These are phyloP conservation scores for Catharus fuscescens DNA, from an alignment of 2,113 vertebrate genomes.

Conservation along the genomic window DNA sequence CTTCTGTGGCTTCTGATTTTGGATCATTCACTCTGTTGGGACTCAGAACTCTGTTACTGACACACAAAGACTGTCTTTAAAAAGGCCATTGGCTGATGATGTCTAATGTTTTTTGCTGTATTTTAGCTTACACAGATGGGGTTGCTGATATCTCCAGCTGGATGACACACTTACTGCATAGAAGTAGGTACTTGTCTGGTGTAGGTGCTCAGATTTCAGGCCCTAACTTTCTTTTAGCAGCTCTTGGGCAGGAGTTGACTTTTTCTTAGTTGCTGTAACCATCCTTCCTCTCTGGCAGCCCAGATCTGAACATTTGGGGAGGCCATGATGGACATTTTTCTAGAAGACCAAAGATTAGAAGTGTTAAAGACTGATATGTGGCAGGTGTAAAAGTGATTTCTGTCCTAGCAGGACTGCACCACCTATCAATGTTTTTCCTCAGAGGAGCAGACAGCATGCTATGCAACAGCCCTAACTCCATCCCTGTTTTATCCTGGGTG, in stretches of 20 bases:
- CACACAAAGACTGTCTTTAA: background rate
- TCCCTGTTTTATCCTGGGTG: background rate
- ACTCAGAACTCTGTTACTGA: background rate
- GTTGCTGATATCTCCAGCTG: background rate
- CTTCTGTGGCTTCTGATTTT: background rate
- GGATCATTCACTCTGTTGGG: background rate
- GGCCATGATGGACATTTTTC: background rate
- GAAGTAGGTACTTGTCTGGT: background rate
- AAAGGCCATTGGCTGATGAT: background rate
- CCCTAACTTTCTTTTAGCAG: background rate
- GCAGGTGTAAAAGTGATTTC: background rate
- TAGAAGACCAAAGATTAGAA: background rate
- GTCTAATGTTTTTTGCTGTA: background rate
- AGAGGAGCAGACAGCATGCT: background rate
- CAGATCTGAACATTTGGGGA: background rate
- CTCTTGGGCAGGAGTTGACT: background rate
- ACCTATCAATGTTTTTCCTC: background rate
- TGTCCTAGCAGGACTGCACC: background rate
- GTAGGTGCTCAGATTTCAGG: background rate
- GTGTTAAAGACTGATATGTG: background rate
- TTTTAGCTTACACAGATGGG: background rate
- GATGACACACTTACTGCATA: background rate
- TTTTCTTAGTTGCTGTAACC: background rate
- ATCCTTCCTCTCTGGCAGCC: background rate
- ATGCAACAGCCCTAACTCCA: background rate